Evolutionary conservation across 1,140 invertebrate species (phyloP).

Genomic region (Bombus pyrosoma): DNA sequence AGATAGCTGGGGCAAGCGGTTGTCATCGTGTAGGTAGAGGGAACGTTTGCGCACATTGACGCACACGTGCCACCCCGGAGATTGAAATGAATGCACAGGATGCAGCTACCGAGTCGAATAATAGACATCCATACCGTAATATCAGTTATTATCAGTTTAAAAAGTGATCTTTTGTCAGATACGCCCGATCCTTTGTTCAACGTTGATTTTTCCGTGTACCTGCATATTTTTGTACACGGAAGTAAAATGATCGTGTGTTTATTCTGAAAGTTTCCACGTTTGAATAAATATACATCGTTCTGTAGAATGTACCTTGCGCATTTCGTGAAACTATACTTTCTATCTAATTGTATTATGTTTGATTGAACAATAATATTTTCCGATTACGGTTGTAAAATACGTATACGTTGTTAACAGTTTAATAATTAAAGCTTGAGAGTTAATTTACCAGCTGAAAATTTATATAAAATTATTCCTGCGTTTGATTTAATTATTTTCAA

Average conservation of each 20-base stretch:
- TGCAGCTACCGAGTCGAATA: constrained; percentile 49
- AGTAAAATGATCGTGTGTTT: background rate
- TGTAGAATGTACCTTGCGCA: no score
- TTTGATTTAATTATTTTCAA: no score
- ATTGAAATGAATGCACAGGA: constrained; percentile 46
- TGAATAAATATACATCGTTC: background rate
- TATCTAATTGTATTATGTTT: background rate
- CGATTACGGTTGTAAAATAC: no score
- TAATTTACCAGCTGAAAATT: no score
- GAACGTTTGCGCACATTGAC: constrained; percentile 1
- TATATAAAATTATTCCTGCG: no score
- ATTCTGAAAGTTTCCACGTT: background rate
- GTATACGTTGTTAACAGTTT: no score
- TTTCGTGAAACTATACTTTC: background rate
- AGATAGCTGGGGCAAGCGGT: constrained; percentile 49
- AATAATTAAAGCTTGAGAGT: no score
- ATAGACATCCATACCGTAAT: constrained; percentile 5
- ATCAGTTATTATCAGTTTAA: constrained; percentile 12
- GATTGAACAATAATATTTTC: background rate
- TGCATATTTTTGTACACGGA: background rate
- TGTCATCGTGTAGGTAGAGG: constrained; percentile 44
- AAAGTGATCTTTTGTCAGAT: no score
- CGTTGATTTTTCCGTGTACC: background rate
- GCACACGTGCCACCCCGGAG: constrained; percentile 35
- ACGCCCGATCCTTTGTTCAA: no score